phyloP scores from a whole-genome alignment of 2,113 vertebrate species.

The Acanthochromis polyacanthus region DNA sequence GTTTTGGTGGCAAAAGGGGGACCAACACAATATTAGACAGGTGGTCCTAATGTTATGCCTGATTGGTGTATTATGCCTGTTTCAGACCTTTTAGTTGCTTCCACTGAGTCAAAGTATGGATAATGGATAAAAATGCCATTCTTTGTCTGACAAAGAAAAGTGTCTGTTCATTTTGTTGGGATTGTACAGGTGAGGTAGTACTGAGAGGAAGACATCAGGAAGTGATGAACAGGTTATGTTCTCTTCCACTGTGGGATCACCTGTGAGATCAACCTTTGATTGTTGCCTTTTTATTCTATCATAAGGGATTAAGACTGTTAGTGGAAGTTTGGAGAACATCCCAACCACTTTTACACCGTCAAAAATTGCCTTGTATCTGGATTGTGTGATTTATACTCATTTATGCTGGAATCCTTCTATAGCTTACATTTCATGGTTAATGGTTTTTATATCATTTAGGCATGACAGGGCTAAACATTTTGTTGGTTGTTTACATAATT shows the following conservation, averaged over 20 bases:
- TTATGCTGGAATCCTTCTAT: slow-evolving; percentile 58
- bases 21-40: too few relatives aligned
- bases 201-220: background rate
- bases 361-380: slow-evolving; percentile 13
- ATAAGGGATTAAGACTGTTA: slow-evolving; percentile 11
- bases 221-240: too few relatives aligned
- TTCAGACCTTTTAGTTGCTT: too few relatives aligned
- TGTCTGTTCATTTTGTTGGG: too few relatives aligned
- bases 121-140: too few relatives aligned
- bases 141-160: too few relatives aligned
- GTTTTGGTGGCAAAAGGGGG: too few relatives aligned
- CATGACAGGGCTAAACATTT: slow-evolving; percentile 74
- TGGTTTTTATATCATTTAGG: slow-evolving; percentile 40
- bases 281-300: slow-evolving; percentile 9
- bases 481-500: slow-evolving; percentile 42
- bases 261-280: background rate
- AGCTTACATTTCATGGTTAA: slow-evolving; percentile 21
- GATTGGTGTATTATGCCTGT: too few relatives aligned
- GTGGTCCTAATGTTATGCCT: too few relatives aligned
- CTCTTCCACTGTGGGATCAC: background rate
- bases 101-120: too few relatives aligned
- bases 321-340: background rate
- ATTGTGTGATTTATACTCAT: background rate
- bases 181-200: too few relatives aligned
- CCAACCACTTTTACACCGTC: background rate